Evolutionary conservation across 92 coral and sea anemone genomes (phyloP), one percentile per base, ranked within the genome.

Genomic region (Hydrozoanthus gracilis): DNA sequence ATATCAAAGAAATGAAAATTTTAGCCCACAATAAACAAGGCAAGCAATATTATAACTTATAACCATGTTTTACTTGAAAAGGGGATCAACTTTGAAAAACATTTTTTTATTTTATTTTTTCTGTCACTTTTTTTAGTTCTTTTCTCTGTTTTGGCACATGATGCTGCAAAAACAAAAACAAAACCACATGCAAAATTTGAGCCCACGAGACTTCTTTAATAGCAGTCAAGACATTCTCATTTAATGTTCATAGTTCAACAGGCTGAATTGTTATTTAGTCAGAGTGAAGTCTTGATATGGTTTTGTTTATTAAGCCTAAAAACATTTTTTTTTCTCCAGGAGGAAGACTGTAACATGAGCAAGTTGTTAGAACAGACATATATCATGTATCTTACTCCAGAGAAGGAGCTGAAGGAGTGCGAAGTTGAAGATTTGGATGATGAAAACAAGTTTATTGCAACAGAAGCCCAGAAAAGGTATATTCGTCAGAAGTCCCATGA

Each of bases 381-480:
- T 83, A 90, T 97, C 74, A 92, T 93, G 91, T 97, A 93, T 92
- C 85, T 93, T 52, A 93, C 97, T 7, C 87, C 92, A 3, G 97
- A 95, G n/a, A 88, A 88, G n/a, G 75, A 91, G 39, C 89, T 97
- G 20, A 97, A 93, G 54, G 99, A 95, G 86, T 97, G 99, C 60
- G 92, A 92, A 3, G 64, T 88, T 10, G 95, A 92, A 76, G 95
- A 95, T 82, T 92, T 95, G 45, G 91, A 92, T 18, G 78, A 90
- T 11, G 89, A 69, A 35, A 89, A 88, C 55, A 87, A 92, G 89
- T 86, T 93, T 58, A 90, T 95, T 15, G 92, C 96, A 50, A 97
- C 99, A 13, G 98, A 97, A 61, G 99, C 99, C 14, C 99, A 97
- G 79, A 91, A 89, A 8, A 95, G 89, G 72, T 95, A 97, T 92